Evolutionary conservation across 2,797 vertebrate genomes (phyloP).

Genomic region (Phalanger gymnotis): DNA sequence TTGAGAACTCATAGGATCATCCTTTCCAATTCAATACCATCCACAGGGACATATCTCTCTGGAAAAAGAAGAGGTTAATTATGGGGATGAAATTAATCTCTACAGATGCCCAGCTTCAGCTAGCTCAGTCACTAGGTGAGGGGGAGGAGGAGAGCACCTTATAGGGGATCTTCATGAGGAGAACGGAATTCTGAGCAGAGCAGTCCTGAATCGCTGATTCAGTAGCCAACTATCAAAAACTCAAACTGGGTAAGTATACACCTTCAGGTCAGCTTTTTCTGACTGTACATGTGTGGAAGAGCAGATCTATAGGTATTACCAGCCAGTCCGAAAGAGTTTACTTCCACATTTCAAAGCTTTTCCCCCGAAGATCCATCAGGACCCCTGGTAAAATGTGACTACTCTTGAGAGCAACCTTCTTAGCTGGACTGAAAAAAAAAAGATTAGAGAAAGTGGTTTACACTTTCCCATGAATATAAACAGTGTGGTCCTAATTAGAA

Average conservation of each 20-base stretch:
- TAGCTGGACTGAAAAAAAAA: constrained; percentile 11
- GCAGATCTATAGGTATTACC: constrained; percentile 19
- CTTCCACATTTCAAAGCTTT: constrained; percentile 24
- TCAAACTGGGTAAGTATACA: not conserved
- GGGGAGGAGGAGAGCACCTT: not conserved
- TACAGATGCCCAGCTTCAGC: not conserved
- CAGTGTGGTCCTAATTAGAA: constrained; percentile 33
- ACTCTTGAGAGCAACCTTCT: constrained; percentile 24
- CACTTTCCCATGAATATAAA: constrained; percentile 45
- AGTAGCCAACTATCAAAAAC: constrained; percentile 39
- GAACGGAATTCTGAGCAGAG: not conserved
- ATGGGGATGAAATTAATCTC: not conserved
- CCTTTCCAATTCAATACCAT: constrained; percentile 18
- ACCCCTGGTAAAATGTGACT: not conserved
- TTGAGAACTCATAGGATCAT: not conserved
- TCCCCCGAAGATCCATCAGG: constrained; percentile 21
- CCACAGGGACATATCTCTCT: constrained; percentile 14
- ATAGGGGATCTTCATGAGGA: not conserved
- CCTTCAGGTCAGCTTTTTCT: constrained; percentile 34
- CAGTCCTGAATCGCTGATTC: constrained; percentile 17
- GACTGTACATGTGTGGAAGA: constrained; percentile 19
- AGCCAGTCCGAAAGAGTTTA: constrained; percentile 15
- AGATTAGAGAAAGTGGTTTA: constrained; percentile 52
- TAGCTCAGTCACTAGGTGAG: not conserved
- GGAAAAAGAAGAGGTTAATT: constrained; percentile 9